Conservation (phyloP, 2,113 vertebrate genomes). For the Psittacara wagleri region DNA sequence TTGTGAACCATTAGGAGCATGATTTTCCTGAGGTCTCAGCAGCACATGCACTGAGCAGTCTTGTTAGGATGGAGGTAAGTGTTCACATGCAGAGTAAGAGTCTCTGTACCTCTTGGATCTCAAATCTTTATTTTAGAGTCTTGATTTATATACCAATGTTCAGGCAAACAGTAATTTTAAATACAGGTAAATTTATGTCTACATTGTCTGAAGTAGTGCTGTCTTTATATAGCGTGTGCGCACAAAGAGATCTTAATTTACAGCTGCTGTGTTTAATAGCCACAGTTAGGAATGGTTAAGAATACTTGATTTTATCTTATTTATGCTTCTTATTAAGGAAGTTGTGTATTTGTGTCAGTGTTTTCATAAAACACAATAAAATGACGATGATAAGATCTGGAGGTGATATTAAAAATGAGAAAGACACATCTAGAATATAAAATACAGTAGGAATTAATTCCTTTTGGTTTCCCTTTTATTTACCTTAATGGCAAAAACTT, state of each 20-base stretch:
- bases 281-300: slow-evolving; percentile 8
- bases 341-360: neutral
- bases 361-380: neutral
- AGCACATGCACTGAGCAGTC: neutral
- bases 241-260: slow-evolving; percentile 1
- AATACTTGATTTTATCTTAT: neutral
- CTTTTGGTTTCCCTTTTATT: neutral
- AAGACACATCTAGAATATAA: neutral
- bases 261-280: neutral
- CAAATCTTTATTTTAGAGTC: neutral
- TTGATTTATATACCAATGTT: neutral
- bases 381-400: neutral
- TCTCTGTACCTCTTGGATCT: neutral
- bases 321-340: neutral
- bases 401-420: neutral
- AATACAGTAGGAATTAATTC: neutral
- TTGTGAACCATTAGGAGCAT: neutral
- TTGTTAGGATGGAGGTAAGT: neutral
- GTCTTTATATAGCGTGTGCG: neutral
- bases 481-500: neutral
- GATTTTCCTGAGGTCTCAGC: neutral
- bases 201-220: neutral
- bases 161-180: neutral
- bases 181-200: neutral
- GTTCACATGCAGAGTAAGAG: neutral